Evolutionary conservation across 2,888 invertebrate species (phyloP), one percentile per base, ranked within the genome.

Genomic region (Agrilus cyanescens): DNA sequence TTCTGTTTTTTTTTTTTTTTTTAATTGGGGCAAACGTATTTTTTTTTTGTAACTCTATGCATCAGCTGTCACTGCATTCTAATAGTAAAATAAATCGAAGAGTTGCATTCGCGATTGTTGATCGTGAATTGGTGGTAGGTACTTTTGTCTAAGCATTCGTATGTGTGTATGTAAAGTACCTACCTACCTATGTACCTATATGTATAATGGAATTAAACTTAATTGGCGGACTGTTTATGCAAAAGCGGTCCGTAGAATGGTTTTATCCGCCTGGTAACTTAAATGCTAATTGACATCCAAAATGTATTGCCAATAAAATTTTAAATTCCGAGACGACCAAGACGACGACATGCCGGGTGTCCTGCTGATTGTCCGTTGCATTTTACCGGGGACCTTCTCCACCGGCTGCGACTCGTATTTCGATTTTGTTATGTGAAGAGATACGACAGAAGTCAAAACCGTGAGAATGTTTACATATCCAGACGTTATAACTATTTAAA

Each of bases 141-240:
- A n/a, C n/a, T n/a, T n/a, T 10, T 20, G 20, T 7, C n/a, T n/a
- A 20, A 20, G 25, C 25, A 25, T 25, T 25, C 25, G 25, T 4
- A 10, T 25, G 25, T 25, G 25, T 25, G 10, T 10, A 25, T 25
- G 25, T 25, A 25, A 20, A 25, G 25, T 25, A 25, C 10, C 25
- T 5, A 18, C 18, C 18, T 18, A 18, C 5, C 36, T 48, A 49
- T 52, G 53, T 5, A 18, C 18, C 18, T 18, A 18, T 18, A 36
- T 48, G 49, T 52, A 53, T 57, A 57, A 59, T 56, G 55, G 57
- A 58, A 58, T 57, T 59, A 57, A 56, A 56, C 55, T 56, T 59
- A 59, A 59, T 59, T 59, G 57, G 56, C 50, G 46, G 52, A 32
- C 37, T 41, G 37, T 43, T 41, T 43, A 39, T 38, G 40, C 41